Percentiles rank a stretch among this genome's conserved stretches.
Conservation (phyloP, 53 echinoderm and acorn worm species). For the Antedon mediterranea region DNA sequence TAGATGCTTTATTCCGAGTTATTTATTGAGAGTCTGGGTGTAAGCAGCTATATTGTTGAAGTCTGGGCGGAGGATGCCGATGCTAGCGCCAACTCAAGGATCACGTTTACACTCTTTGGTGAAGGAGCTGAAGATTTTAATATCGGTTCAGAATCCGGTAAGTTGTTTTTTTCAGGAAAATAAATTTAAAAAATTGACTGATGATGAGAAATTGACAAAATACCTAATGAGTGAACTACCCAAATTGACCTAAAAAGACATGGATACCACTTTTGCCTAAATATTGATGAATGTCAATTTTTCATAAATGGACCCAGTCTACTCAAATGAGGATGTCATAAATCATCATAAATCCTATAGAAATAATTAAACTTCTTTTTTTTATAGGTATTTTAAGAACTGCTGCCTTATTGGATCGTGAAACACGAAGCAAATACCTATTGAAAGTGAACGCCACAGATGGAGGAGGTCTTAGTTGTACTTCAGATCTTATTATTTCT, state of each 20-base stretch:
- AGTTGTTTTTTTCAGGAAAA: not conserved
- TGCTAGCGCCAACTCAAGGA: slow-evolving; percentile 48
- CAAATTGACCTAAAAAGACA: no score
- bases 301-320: no score
- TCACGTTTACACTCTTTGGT: slow-evolving; percentile 56
- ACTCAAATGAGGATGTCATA: no score
- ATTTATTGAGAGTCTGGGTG: slow-evolving; percentile 49
- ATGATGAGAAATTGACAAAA: no score
- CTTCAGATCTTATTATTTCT: slow-evolving; percentile 48
- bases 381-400: slow-evolving; percentile 23
- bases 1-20: slow-evolving; percentile 75
- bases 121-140: slow-evolving; percentile 55
- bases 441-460: slow-evolving; percentile 66
- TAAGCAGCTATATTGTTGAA: slow-evolving; percentile 52
- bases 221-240: no score
- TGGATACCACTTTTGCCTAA: no score
- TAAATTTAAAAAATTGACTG: not conserved
- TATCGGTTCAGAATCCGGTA: slow-evolving; percentile 40
- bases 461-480: slow-evolving; percentile 46
- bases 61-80: slow-evolving; percentile 66
- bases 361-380: no score
- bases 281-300: no score
- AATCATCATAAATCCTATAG: no score
- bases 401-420: slow-evolving; percentile 46
- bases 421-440: slow-evolving; percentile 43